phyloP scores from a whole-genome alignment of 2,888 invertebrate genomes.

The Apotomis capreana region DNA sequence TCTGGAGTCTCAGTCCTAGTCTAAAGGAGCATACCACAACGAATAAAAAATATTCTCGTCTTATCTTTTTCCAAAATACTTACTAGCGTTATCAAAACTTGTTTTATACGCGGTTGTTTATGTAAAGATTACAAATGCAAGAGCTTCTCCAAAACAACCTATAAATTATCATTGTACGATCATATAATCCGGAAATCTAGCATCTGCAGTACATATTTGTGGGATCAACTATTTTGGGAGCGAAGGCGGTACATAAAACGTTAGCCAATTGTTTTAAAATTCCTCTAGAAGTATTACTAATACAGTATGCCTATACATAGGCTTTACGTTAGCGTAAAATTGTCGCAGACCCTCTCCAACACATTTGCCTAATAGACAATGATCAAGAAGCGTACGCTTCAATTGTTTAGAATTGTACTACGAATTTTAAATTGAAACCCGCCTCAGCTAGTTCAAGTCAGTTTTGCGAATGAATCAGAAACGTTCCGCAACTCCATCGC shows the following conservation, averaged over 20 bases:
- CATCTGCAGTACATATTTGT: neutral
- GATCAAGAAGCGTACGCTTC: conserved; percentile 62
- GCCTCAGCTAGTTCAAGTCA: conserved; percentile 64
- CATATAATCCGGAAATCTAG: neutral
- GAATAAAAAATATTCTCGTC: neutral
- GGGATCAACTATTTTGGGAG: neutral
- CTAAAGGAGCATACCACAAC: too few relatives aligned
- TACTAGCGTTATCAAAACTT: neutral
- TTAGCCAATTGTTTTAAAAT: neutral
- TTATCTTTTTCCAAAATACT: neutral
- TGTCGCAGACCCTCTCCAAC: conserved; percentile 38
- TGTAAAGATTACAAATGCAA: too few relatives aligned
- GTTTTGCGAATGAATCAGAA: conserved; percentile 50
- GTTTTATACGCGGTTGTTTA: neutral
- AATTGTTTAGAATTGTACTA: conserved; percentile 75
- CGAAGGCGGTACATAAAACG: neutral
- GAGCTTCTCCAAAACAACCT: too few relatives aligned
- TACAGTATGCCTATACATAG: neutral
- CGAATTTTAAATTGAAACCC: conserved; percentile 71
- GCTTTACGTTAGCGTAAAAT: neutral
- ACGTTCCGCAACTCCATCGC: conserved; percentile 21
- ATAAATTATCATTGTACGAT: too few relatives aligned
- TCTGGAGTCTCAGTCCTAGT: too few relatives aligned
- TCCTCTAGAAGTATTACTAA: neutral
- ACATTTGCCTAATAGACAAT: conserved; percentile 61